These are phyloP conservation scores for Sciurus carolinensis DNA, from an alignment of 2,797 vertebrate genomes.

Conservation along the genomic window DNA sequence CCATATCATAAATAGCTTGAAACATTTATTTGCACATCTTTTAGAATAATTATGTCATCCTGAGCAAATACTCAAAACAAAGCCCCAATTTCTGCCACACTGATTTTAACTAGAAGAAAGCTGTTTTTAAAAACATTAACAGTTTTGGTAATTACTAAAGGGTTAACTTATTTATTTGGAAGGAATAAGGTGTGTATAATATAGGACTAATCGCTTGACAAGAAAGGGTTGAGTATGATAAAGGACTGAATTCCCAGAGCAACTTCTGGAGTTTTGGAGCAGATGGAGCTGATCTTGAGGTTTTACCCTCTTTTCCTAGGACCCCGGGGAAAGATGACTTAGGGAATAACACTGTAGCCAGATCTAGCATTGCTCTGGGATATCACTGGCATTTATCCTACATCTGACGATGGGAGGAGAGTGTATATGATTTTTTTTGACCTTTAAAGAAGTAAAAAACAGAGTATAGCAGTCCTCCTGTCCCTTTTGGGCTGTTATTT, in stretches of 20 bases:
- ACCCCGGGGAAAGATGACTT: background rate
- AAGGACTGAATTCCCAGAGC: background rate
- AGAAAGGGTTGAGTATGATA: background rate
- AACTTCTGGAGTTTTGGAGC: background rate
- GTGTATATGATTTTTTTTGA: background rate
- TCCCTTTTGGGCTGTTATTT: constrained; percentile 12
- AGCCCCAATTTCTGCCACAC: background rate
- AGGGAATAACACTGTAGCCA: background rate
- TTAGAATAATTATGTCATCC: background rate
- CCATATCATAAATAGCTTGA: background rate
- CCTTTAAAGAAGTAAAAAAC: background rate
- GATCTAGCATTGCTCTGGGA: background rate
- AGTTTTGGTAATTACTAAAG: background rate
- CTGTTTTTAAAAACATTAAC: background rate
- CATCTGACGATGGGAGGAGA: background rate
- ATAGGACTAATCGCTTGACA: background rate
- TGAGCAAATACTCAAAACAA: constrained; percentile 56
- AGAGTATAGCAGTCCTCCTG: background rate
- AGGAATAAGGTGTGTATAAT: background rate
- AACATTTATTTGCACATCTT: constrained; percentile 35
- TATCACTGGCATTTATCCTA: background rate
- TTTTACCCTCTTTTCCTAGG: background rate
- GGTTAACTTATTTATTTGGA: background rate
- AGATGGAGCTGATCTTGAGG: background rate
- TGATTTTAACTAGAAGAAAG: constrained; percentile 30